Conservation (phyloP, 2,113 vertebrate species). For the human region GRCh38 chr7:4734001-4734500, state of each 20-base stretch:
- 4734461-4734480: background rate
- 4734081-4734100: background rate
- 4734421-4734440: too few relatives aligned
- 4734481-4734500: background rate
- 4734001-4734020: background rate
- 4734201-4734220: background rate
- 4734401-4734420: background rate
- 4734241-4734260: background rate
- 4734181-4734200: background rate
- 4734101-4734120: fast-evolving
- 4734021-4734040: background rate
- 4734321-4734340: too few relatives aligned
- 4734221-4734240: background rate
- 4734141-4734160: background rate
- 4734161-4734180: background rate
- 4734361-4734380: too few relatives aligned
- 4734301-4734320: background rate
- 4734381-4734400: background rate
- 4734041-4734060: fast-evolving
- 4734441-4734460: too few relatives aligned
- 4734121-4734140: fast-evolving
- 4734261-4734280: background rate
- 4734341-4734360: background rate
- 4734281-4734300: background rate
- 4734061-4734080: too few relatives aligned